A percentile compares a stretch with the other conserved stretches of the same genome.
phyloP scores from a whole-genome alignment of 2,888 invertebrate genomes.

The Brenthis hecate region DNA sequence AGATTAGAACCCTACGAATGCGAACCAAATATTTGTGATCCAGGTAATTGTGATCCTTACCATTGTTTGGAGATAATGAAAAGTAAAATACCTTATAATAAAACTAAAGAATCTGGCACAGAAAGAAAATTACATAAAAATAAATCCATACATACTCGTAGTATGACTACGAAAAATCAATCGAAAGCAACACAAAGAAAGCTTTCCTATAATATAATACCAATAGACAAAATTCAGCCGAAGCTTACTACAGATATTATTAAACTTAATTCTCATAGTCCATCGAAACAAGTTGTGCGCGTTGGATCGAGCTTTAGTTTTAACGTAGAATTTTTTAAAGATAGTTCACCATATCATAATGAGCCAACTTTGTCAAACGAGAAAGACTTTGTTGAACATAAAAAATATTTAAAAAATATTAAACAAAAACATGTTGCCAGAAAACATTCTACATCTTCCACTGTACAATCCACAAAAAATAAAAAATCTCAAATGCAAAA shows the following conservation, averaged over 20 bases:
- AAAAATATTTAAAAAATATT: slow-evolving; percentile 2
- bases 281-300: slow-evolving; percentile 37
- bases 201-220: slow-evolving; percentile 5
- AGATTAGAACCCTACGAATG: slow-evolving; percentile 46
- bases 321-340: slow-evolving; percentile 44
- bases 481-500: slow-evolving; percentile 23
- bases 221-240: slow-evolving; percentile 9
- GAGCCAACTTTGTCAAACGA: not conserved
- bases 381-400: not conserved
- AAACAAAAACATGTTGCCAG: not conserved
- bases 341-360: not conserved
- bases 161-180: slow-evolving; percentile 20
- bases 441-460: slow-evolving; percentile 6
- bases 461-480: not conserved
- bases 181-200: slow-evolving; percentile 19
- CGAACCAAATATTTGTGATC: slow-evolving; percentile 47
- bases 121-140: slow-evolving; percentile 12
- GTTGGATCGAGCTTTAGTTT: slow-evolving; percentile 44
- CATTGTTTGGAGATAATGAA: slow-evolving; percentile 48
- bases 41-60: slow-evolving; percentile 47
- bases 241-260: slow-evolving; percentile 4
- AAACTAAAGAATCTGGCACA: slow-evolving; percentile 25
- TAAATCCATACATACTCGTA: slow-evolving; percentile 22
- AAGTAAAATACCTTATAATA: slow-evolving; percentile 33
- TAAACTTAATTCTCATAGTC: not conserved